These are phyloP conservation scores for Pseudomyrmex cubaensis DNA, from an alignment of 1,140 invertebrate species.

Conservation along the genomic window DNA sequence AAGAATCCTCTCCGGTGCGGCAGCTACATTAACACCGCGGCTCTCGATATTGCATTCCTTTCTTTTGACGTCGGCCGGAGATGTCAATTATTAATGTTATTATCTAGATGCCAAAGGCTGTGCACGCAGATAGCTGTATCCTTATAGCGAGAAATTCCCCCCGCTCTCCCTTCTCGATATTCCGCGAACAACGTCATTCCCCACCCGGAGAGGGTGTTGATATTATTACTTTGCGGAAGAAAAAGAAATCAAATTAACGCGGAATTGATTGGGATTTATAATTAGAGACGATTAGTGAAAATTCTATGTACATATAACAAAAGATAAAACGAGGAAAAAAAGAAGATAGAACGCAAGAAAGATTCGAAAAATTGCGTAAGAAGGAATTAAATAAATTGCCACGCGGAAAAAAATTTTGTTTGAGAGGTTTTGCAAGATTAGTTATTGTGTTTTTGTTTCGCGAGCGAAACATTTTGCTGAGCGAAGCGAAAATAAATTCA, in stretches of 20 bases:
- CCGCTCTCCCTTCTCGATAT: background rate
- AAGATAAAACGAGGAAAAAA: too few relatives aligned
- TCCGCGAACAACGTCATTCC: slow-evolving; percentile 10
- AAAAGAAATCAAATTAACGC: background rate
- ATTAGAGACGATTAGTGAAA: background rate
- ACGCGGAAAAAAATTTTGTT: too few relatives aligned
- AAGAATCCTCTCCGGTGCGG: slow-evolving; percentile 52
- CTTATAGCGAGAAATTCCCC: slow-evolving; percentile 30
- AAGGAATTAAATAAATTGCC: slow-evolving; percentile 6
- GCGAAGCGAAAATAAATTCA: too few relatives aligned
- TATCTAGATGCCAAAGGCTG: slow-evolving; percentile 50
- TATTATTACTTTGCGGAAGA: background rate
- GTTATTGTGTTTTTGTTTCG: too few relatives aligned
- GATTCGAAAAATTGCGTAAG: background rate
- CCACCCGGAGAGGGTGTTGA: background rate
- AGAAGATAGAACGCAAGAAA: background rate
- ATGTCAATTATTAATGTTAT: slow-evolving; percentile 70
- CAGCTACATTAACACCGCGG: slow-evolving; percentile 69
- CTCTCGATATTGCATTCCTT: slow-evolving; percentile 72
- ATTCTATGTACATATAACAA: background rate
- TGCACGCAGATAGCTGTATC: slow-evolving; percentile 32
- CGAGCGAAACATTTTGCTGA: too few relatives aligned
- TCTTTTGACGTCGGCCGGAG: slow-evolving; percentile 52
- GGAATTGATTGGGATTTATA: background rate
- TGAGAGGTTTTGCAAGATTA: too few relatives aligned